Base-by-base conservation (phyloP, 64 coral and sea anemone genomes). In the Catalaphyllia jardinei region DNA sequence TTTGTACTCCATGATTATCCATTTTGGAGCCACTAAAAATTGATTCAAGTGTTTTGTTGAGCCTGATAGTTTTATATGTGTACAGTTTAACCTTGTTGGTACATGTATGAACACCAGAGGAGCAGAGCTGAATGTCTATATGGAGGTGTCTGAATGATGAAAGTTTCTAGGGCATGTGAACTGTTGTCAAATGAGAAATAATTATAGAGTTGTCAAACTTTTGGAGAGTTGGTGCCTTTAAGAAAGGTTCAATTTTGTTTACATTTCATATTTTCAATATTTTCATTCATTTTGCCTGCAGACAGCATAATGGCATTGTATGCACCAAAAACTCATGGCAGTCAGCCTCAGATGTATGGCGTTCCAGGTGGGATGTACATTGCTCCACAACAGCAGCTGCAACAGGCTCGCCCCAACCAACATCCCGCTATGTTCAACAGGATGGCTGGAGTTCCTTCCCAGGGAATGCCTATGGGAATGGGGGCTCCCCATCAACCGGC, bases 241-340 rank as follows among this genome's bases (percentile, higher is more conserved):
- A 25, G 22, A 25, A 10, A 27, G 24, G 25, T 69, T 24, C 8
- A 24, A 27, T 25, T 69, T 24, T 28, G 10, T 1, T n/a, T 28
- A 7, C 62, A 65, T 27, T n/a, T 69, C 9, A 27, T 11, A 27
- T 69, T n/a, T 69, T 24, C 24, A 69, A 27, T 69, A n/a, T 69
- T 77, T 52, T n/a, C 31, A 12, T 77, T 77, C 8, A 19, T 33
- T 27, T 82, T 49, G 16, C 46, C 62, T 11, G 57, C 80, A 92
- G 90, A 92, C 76, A 92, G 83, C 49, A 92, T 92, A 33, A 92
- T 92, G 90, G 90, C 90, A 31, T 39, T 92, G n/a, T 92, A 79
- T 60, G 54, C 82, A 12, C 52, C 88, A 33, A 79, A 60, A 30
- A 38, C 73, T 14, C 62, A 73, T 19, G 62, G 31, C 24, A 75